Conservation (phyloP, 2,113 vertebrate species). For the Myodes glareolus region DNA sequence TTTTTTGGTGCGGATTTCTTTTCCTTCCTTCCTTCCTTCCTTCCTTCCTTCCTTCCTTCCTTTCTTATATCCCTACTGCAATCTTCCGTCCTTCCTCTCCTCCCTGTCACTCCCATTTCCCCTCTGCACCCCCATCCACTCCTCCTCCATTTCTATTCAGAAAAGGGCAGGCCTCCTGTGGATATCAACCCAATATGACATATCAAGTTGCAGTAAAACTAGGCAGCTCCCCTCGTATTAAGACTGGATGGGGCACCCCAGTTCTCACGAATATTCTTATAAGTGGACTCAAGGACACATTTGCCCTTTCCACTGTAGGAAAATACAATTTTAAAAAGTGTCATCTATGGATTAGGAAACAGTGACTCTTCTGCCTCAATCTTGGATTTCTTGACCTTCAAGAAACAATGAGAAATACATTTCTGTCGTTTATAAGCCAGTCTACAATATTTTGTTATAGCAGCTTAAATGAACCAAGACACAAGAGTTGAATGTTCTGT, state of each 20-base stretch:
- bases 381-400: neutral
- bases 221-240: neutral
- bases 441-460: neutral
- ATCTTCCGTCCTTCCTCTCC: too few relatives aligned
- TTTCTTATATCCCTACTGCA: neutral
- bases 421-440: neutral
- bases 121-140: neutral
- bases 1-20: neutral
- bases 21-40: neutral
- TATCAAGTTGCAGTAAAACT: neutral
- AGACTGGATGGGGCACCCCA: neutral
- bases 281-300: neutral
- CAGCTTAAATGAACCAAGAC: neutral
- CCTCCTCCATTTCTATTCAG: neutral
- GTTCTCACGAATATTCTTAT: neutral
- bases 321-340: neutral
- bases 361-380: neutral
- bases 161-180: neutral
- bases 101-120: neutral
- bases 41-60: too few relatives aligned
- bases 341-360: neutral
- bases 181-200: neutral
- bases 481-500: neutral
- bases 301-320: neutral
- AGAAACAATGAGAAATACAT: neutral